Base-by-base conservation (phyloP, 2,113 vertebrate species). In the Prochilodus magdalenae region DNA sequence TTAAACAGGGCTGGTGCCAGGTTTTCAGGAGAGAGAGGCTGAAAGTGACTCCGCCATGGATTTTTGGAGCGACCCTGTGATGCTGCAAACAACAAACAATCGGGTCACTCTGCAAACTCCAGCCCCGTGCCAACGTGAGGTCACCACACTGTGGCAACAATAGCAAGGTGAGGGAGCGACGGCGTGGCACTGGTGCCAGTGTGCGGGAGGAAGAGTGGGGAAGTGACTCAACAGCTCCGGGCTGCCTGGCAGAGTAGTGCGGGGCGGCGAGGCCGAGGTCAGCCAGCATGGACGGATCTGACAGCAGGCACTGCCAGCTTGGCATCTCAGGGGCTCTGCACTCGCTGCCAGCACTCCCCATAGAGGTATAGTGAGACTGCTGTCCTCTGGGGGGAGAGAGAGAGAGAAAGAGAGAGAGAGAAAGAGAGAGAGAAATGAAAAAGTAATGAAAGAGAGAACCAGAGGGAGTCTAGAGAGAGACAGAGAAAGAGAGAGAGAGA, bases 241-340 rank as follows among this genome's bases (percentile, higher is more conserved):
- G 85, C 85, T 86, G 78, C 67, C 85, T 86, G 85, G 85, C 85
- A 83, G 82, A 84, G 78, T 70, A 79, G 36, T 79, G 84, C 70
- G 75, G 81, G 83, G 81, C 82, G 75, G 75, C 69, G 82, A 85
- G 86, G 84, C 70, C 74, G 79, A 78, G 84, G 86, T 83, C 84
- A 83, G 82, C 86, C 86, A 87, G 86, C 86, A 86, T 75, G 81
- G 85, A 87, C 60, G 80, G 75, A 79, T 87, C 85, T 87, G 80
- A 88, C 87, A 84, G 86, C 87, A 88, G 86, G 83, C 86, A 79
- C 60, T 75, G 86, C 84, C 84, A 88, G 84, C 86, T 85, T 87
- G 87, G 83, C 86, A 86, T 86, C 87, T 88, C 83, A 76, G 86
- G 86, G 85, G 87, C 83, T 70, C 66, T 53, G 65, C 77, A 75